These are phyloP conservation scores for Circaetus gallicus DNA, from an alignment of 2,113 vertebrate species.

Conservation along the genomic window DNA sequence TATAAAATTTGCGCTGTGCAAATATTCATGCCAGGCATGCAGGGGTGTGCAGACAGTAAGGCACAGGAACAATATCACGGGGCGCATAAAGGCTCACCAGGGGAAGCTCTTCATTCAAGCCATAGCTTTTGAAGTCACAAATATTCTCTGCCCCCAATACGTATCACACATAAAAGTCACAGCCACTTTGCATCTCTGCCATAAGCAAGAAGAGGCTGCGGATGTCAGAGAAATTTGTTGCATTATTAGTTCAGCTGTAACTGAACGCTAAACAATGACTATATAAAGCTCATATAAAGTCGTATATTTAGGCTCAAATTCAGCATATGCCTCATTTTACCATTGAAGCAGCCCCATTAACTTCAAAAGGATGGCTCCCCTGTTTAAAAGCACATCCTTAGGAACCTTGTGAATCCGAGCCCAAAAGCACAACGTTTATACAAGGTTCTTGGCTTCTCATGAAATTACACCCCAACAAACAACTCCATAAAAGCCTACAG, in stretches of 20 bases:
- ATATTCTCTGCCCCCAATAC: background rate
- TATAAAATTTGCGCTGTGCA: background rate
- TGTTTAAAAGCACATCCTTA: background rate
- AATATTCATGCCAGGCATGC: background rate
- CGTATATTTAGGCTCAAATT: background rate
- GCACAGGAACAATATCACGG: accelerated
- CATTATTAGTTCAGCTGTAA: background rate
- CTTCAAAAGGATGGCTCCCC: background rate
- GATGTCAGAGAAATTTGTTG: background rate
- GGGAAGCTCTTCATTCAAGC: background rate
- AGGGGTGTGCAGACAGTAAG: background rate
- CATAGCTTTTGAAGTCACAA: background rate
- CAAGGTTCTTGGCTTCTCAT: background rate
- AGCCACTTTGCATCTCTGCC: background rate
- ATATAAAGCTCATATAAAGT: background rate
- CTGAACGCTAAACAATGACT: background rate
- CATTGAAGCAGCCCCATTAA: background rate
- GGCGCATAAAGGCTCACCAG: background rate
- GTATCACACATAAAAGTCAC: background rate
- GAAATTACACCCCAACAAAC: background rate
- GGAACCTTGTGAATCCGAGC: background rate
- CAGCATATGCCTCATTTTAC: background rate
- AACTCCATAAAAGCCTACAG: accelerated
- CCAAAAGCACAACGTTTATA: background rate
- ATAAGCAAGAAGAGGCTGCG: background rate